Evolutionary conservation across 2,888 invertebrate species (phyloP).

Genomic region (Tetranychus piercei): DNA sequence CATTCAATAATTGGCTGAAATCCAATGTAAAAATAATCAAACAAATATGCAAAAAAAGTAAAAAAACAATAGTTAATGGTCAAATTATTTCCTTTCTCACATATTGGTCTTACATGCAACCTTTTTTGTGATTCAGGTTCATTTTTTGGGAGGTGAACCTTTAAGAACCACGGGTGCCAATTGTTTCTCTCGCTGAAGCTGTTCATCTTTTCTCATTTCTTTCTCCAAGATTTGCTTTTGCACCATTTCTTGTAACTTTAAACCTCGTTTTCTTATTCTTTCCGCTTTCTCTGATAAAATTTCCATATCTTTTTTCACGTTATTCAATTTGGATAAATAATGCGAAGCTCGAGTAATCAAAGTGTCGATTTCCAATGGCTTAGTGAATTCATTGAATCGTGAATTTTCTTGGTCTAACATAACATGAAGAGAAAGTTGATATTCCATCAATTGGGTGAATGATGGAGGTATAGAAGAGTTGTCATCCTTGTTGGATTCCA

Average conservation of each 20-base stretch:
- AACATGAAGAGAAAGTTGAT: conserved; percentile 15
- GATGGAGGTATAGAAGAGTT: not conserved
- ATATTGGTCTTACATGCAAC: not conserved
- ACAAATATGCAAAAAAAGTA: no score
- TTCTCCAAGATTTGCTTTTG: not conserved
- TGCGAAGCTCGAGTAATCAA: conserved; percentile 8
- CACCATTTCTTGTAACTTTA: conserved; percentile 8
- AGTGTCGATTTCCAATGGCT: conserved; percentile 13
- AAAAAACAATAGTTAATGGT: no score
- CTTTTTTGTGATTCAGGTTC: not conserved
- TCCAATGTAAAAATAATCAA: no score
- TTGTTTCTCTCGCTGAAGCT: conserved; percentile 15
- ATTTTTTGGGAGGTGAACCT: not conserved
- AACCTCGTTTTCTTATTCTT: conserved; percentile 10
- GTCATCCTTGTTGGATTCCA: not conserved
- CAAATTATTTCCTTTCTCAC: not conserved
- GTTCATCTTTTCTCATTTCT: conserved; percentile 12
- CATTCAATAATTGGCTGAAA: no score
- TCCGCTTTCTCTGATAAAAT: conserved; percentile 7
- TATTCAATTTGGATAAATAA: conserved; percentile 14
- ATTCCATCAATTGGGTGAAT: conserved; percentile 14
- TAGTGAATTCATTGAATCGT: conserved; percentile 4
- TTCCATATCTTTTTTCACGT: conserved; percentile 17
- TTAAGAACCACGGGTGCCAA: conserved; percentile 14
- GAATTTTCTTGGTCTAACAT: conserved; percentile 16